phyloP scores from a whole-genome alignment of 1,140 invertebrate genomes.

The Gryllus bimaculatus region DNA sequence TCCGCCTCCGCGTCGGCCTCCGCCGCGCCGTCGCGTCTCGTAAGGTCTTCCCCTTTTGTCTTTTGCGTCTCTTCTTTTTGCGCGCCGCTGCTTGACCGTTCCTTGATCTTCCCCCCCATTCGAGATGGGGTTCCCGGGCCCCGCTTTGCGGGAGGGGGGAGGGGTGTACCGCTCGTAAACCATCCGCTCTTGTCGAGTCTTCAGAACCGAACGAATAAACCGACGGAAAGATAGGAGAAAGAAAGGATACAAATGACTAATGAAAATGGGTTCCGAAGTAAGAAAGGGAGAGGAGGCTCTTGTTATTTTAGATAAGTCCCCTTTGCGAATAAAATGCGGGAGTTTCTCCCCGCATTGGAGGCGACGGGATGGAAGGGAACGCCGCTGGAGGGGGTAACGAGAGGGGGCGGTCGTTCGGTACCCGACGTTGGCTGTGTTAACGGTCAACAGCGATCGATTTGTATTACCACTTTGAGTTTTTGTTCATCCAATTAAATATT shows the following conservation, averaged over 20 bases:
- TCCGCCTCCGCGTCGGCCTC: neutral
- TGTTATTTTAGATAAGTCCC: slow-evolving; percentile 1
- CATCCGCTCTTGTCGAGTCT: neutral
- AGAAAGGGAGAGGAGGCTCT: neutral
- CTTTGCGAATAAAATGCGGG: neutral
- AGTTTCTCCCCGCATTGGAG: neutral
- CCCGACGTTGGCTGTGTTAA: no score
- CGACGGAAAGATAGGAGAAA: neutral
- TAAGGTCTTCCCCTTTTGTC: neutral
- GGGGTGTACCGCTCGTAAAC: neutral
- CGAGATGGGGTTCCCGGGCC: no score
- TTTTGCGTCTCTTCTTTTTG: neutral
- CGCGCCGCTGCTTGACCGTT: neutral
- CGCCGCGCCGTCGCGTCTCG: no score
- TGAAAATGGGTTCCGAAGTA: neutral
- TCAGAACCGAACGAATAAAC: neutral
- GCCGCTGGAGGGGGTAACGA: neutral
- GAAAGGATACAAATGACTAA: slow-evolving; percentile 1
- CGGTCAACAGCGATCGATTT: no score
- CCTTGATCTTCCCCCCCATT: neutral
- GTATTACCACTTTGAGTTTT: no score
- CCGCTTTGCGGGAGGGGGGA: neutral
- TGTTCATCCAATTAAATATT: no score
- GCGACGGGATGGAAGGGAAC: neutral
- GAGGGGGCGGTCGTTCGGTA: no score